Conservation (phyloP, 2,113 vertebrate genomes). For the Pristiophorus japonicus region DNA sequence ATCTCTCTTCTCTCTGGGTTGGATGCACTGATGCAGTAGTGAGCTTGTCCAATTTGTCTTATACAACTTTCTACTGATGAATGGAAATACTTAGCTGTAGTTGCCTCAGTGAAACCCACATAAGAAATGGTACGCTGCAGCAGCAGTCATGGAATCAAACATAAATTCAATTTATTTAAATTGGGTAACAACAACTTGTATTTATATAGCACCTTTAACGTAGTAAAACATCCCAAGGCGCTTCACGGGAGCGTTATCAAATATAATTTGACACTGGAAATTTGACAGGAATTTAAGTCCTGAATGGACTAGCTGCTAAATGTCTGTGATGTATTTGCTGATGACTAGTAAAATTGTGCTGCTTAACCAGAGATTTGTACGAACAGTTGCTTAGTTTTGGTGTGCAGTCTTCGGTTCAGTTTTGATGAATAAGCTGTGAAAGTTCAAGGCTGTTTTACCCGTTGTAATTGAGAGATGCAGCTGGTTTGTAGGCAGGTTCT, state of each 20-base stretch:
- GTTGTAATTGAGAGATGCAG: conserved; percentile 24
- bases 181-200: background rate
- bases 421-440: background rate
- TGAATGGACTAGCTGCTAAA: background rate
- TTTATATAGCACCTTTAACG: background rate
- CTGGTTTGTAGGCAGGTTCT: background rate
- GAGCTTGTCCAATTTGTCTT: background rate
- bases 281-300: background rate
- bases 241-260: background rate
- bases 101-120: no score
- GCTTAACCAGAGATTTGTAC: background rate
- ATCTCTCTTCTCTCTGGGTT: background rate
- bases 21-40: background rate
- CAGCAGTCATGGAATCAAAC: background rate
- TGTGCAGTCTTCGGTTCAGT: background rate
- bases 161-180: background rate
- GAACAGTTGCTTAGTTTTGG: background rate
- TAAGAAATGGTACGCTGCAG: background rate
- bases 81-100: background rate
- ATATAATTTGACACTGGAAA: background rate
- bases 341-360: background rate
- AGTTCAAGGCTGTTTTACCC: conserved; percentile 3
- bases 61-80: background rate
- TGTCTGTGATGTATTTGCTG: background rate
- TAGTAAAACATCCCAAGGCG: background rate